These are phyloP conservation scores for Odontomachus brunneus DNA, from an alignment of 1,140 invertebrate genomes.

Conservation along the genomic window DNA sequence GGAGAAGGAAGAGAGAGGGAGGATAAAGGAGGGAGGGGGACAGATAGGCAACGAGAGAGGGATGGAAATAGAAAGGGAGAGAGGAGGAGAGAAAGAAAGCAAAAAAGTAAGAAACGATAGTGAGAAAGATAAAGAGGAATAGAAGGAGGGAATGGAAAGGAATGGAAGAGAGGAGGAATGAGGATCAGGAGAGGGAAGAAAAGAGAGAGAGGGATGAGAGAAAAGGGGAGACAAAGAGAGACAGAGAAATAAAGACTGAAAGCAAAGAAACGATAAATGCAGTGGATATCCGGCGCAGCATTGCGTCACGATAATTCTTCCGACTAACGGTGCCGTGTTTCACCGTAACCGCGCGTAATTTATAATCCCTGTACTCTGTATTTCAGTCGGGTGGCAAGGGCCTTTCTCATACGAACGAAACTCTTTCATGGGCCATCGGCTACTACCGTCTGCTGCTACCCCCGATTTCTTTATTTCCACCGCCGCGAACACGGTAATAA, in stretches of 20 bases:
- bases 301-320: constrained; percentile 33
- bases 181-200: no score
- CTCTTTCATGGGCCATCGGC: constrained; percentile 36
- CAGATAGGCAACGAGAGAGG: no score
- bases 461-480: constrained; percentile 48
- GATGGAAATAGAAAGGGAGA: no score
- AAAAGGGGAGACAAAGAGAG: no score
- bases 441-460: not conserved
- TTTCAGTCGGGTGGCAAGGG: not conserved
- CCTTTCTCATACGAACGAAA: not conserved
- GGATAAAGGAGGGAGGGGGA: no score
- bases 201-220: no score
- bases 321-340: constrained; percentile 30
- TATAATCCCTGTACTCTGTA: constrained; percentile 24
- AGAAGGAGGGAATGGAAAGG: no score
- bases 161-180: no score
- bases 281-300: not conserved
- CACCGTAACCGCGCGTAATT: constrained; percentile 14
- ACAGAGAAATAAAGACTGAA: not conserved
- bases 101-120: no score
- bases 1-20: no score
- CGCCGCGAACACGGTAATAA: constrained; percentile 25
- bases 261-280: constrained; percentile 2
- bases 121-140: no score
- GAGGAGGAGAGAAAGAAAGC: no score